Evolutionary conservation across 2,888 invertebrate species (phyloP).

Genomic region (Parascotia fuliginaria): DNA sequence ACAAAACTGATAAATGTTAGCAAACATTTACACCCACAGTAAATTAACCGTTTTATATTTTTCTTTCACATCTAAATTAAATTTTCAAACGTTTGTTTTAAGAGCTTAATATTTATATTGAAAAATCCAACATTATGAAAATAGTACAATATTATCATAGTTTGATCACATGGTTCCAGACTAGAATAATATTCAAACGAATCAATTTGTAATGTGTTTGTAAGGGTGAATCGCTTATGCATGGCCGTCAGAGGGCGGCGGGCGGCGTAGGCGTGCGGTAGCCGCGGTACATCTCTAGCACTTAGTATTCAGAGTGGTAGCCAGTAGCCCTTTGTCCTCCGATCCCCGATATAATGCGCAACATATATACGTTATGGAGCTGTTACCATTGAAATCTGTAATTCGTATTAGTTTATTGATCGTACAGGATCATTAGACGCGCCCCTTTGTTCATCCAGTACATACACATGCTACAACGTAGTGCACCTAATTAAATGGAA

Average conservation of each 20-base stretch:
- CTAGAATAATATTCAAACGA: slow-evolving; percentile 5
- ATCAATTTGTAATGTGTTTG: slow-evolving; percentile 10
- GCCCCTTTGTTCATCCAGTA: too few relatives aligned
- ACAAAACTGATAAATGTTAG: neutral
- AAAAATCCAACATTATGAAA: neutral
- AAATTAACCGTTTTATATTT: neutral
- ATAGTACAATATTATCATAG: neutral
- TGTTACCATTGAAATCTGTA: slow-evolving; percentile 19
- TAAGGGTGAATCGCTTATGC: slow-evolving; percentile 18
- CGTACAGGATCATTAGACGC: neutral
- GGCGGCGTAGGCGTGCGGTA: slow-evolving; percentile 5
- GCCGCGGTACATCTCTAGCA: slow-evolving; percentile 14
- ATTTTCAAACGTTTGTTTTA: neutral
- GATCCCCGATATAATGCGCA: slow-evolving; percentile 8
- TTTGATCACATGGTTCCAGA: neutral
- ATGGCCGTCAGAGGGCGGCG: slow-evolving; percentile 1
- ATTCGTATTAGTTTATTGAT: slow-evolving; percentile 6
- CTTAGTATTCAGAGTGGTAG: slow-evolving; percentile 5
- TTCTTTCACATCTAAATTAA: neutral
- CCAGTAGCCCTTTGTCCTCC: slow-evolving; percentile 8
- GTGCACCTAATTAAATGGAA: neutral
- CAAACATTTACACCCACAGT: neutral
- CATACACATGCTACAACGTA: too few relatives aligned
- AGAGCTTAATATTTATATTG: neutral
- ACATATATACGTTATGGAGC: slow-evolving; percentile 15